These are phyloP conservation scores for Drosophila aldrichi DNA, from an alignment of 2,888 invertebrate species.

Conservation along the genomic window DNA sequence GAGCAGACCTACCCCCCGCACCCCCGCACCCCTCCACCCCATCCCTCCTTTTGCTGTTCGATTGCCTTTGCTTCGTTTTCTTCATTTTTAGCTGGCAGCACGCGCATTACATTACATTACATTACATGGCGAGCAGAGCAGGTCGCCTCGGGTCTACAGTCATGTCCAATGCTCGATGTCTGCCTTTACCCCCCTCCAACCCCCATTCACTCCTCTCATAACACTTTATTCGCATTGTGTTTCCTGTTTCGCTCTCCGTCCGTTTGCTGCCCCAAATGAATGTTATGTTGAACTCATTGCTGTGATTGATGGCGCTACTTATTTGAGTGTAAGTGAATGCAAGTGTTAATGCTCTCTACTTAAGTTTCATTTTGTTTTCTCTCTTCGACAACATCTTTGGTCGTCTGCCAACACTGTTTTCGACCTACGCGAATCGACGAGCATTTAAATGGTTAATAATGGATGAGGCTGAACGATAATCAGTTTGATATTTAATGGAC, in stretches of 20 bases:
- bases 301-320: conserved; percentile 36
- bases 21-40: background rate
- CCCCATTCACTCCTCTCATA: conserved; percentile 33
- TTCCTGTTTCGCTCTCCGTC: conserved; percentile 16
- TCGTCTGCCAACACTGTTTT: background rate
- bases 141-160: conserved; percentile 42
- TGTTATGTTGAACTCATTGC: conserved; percentile 22
- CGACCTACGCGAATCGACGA: background rate
- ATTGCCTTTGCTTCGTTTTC: conserved; percentile 36
- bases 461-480: background rate
- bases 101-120: conserved; percentile 77
- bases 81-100: conserved; percentile 66
- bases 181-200: conserved; percentile 24
- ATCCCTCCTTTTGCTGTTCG: background rate
- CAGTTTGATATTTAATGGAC: background rate
- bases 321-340: conserved; percentile 57
- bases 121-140: conserved; percentile 53
- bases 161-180: conserved; percentile 21
- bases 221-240: conserved; percentile 46
- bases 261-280: conserved; percentile 13
- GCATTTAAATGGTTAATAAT: conserved; percentile 4
- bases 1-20: background rate
- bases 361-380: conserved; percentile 22
- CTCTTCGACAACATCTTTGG: conserved; percentile 8
- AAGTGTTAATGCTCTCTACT: conserved; percentile 46